Percentiles rank a stretch among this genome's conserved stretches.
These are phyloP conservation scores for Alosa sapidissima DNA, from an alignment of 2,797 vertebrate species.

Conservation along the genomic window DNA sequence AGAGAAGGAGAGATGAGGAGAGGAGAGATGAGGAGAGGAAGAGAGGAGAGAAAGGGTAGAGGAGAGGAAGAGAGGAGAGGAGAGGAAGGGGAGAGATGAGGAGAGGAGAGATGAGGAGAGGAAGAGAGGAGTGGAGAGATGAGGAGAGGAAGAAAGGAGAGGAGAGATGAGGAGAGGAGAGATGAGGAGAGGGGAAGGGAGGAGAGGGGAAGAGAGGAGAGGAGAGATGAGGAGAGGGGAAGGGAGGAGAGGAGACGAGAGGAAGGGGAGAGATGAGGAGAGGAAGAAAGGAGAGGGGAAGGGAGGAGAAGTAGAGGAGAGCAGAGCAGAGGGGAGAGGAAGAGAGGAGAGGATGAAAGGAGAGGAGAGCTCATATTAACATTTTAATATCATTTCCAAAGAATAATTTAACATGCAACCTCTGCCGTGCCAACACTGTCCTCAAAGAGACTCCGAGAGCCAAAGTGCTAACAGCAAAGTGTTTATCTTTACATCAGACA, in stretches of 20 bases:
- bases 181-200: not conserved
- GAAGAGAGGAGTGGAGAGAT: not conserved
- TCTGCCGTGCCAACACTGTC: not conserved
- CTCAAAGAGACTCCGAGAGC: not conserved
- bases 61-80: not conserved
- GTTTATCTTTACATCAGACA: not conserved
- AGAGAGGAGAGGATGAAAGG: not conserved
- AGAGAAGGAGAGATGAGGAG: not conserved
- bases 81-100: not conserved
- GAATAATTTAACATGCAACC: not conserved
- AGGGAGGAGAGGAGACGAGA: not conserved
- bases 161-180: not conserved
- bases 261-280: not conserved
- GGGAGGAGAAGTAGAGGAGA: no score
- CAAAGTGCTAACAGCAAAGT: not conserved
- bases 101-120: not conserved
- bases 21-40: not conserved
- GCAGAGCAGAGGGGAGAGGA: no score
- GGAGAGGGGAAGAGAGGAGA: not conserved
- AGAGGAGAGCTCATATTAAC: not conserved
- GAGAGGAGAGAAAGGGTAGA: not conserved
- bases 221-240: not conserved
- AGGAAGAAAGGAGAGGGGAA: not conserved
- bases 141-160: not conserved
- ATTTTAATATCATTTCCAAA: conserved; percentile 4